Percentiles rank a stretch among this genome's conserved stretches.
These are phyloP conservation scores for Hemistola chrysoprasaria DNA, from an alignment of 2,888 invertebrate genomes.

Conservation along the genomic window DNA sequence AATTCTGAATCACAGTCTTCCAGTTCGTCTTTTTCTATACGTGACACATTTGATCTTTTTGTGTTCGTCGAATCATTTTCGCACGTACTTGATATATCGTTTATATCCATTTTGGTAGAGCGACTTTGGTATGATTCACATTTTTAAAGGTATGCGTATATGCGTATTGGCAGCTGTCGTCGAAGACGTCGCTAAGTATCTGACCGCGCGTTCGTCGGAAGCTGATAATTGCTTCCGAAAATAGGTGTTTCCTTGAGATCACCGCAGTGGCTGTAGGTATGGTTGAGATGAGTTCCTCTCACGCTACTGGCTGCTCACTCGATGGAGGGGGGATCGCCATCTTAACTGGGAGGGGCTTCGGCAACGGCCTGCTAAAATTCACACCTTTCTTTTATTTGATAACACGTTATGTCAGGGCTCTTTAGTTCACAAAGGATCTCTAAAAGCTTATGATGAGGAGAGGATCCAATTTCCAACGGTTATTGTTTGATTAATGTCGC, in stretches of 20 bases:
- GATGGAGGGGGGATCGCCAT: constrained; percentile 74
- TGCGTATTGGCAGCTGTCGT: constrained; percentile 16
- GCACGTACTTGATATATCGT: constrained; percentile 74
- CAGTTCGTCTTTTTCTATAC: constrained; percentile 40
- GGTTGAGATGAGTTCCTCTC: constrained; percentile 54
- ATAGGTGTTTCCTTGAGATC: constrained; percentile 68
- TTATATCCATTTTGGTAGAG: constrained; percentile 51
- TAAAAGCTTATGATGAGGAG: constrained; percentile 78
- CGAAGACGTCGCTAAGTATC: constrained; percentile 42
- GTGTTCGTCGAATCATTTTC: constrained; percentile 50
- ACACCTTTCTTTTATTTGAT: constrained; percentile 82
- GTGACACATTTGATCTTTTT: constrained; percentile 35
- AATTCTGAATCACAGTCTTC: constrained; percentile 61
- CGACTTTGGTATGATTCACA: constrained; percentile 11
- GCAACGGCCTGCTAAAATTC: constrained; percentile 76
- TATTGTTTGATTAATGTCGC: constrained; percentile 75
- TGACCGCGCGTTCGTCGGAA: constrained; percentile 44
- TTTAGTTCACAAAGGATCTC: constrained; percentile 75
- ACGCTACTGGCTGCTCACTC: constrained; percentile 64
- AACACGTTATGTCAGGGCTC: constrained; percentile 78
- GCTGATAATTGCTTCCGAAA: constrained; percentile 77
- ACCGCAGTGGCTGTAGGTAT: constrained; percentile 68
- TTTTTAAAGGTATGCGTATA: constrained; percentile 15
- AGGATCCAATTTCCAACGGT: constrained; percentile 67
- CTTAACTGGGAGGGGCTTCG: constrained; percentile 72